Evolutionary conservation across 2,113 vertebrate species (phyloP), one percentile per base, ranked within the genome.

Genomic region (Aleadryas rufinucha): DNA sequence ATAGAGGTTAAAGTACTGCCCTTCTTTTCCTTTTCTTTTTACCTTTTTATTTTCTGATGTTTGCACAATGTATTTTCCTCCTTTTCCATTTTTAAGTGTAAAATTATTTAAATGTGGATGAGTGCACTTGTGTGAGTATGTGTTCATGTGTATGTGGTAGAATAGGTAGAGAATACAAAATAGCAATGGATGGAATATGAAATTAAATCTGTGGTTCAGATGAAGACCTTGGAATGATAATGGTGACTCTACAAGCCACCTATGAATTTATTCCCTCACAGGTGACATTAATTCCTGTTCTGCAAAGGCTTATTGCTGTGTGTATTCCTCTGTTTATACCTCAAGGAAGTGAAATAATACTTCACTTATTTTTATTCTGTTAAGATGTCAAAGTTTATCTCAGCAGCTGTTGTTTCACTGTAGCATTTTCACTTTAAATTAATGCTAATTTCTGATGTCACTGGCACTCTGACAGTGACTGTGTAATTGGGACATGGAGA

Each of bases 371-470:
- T 97, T 87, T 94, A 80, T 95, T 95, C 95, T 90, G 64, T 95
- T 97, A 95, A 95, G 91, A 83, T 95, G 93, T 97, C 89, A 96
- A 87, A 91, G 93, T 98, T 98, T 98, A 97, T 98, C 94, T 95
- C 79, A 88, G 95, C 87, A 96, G 75, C 87, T 94, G 65, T 89
- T 96, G 95, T 96, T 95, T 96, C 95, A 71, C 90, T 85, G 56
- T 78, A 97, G 84, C 80, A 91, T 56, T 95, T 97, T 97, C 72
- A 53, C 41, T 95, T 95, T 97, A 97, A 97, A 95, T 96, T 94
- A 97, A 97, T 97, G 83, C 69, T 97, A 90, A 94, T 95, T 96
- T 94, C 60, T 95, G 81, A 77, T 94, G 90, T 97, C 88, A 96
- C 84, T 95, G 91, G 37, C 95, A 95, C 96, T 90, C 75, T 97